phyloP scores from a whole-genome alignment of 2,113 vertebrate species.

The Bubo scandiacus region DNA sequence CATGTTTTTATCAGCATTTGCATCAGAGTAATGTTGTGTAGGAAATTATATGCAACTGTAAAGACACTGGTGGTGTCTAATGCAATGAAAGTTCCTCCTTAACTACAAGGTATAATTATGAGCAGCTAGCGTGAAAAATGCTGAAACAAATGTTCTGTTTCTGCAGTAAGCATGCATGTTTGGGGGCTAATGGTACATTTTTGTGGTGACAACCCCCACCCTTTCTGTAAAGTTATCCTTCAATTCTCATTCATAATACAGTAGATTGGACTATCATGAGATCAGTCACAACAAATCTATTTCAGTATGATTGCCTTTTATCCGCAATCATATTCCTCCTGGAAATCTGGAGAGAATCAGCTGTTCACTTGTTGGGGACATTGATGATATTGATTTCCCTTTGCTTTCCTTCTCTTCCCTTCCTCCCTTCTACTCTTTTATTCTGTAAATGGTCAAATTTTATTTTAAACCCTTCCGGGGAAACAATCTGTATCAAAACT shows the following conservation, averaged over 20 bases:
- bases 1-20: background rate
- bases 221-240: slow-evolving; percentile 35
- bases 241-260: slow-evolving; percentile 10
- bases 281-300: slow-evolving; percentile 44
- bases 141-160: background rate
- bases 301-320: slow-evolving; percentile 52
- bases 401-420: background rate
- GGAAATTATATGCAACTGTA: background rate
- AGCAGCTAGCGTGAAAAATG: background rate
- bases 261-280: slow-evolving; percentile 23
- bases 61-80: background rate
- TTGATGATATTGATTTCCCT: slow-evolving; percentile 4
- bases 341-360: slow-evolving; percentile 48
- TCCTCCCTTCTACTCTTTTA: background rate
- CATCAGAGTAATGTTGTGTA: background rate
- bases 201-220: background rate
- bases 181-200: background rate
- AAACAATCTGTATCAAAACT: background rate
- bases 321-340: slow-evolving; percentile 11
- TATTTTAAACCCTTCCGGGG: background rate
- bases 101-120: background rate
- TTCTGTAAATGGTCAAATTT: background rate
- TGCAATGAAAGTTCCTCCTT: background rate
- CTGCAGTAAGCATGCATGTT: background rate
- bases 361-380: slow-evolving; percentile 18